These are phyloP conservation scores for Phthorimaea operculella DNA, from an alignment of 1,140 invertebrate species.

Conservation along the genomic window DNA sequence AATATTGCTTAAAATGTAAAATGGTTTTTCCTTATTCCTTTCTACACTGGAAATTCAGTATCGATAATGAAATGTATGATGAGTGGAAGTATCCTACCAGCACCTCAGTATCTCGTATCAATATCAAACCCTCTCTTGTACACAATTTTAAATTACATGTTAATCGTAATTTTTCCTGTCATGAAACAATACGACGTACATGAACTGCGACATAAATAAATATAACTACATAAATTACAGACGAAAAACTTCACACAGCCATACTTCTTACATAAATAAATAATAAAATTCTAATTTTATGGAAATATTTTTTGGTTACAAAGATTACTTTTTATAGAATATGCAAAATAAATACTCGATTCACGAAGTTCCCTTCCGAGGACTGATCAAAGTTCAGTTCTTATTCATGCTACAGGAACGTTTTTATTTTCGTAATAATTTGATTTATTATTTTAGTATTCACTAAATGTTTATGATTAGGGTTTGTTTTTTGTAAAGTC, in stretches of 20 bases:
- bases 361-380: conserved; percentile 17
- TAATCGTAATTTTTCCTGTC: conserved; percentile 2
- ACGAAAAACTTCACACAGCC: conserved; percentile 43
- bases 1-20: too few relatives aligned
- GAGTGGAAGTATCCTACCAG: conserved; percentile 31
- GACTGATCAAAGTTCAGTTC: conserved; percentile 20
- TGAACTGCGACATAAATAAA: conserved; percentile 21
- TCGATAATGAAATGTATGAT: conserved; percentile 7
- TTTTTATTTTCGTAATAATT: conserved; percentile 25
- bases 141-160: neutral
- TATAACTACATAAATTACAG: conserved; percentile 36
- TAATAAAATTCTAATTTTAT: conserved; percentile 41
- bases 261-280: conserved; percentile 44
- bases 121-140: conserved; percentile 4
- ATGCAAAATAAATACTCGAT: conserved; percentile 38
- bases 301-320: conserved; percentile 46
- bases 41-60: neutral
- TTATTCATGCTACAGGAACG: conserved; percentile 48
- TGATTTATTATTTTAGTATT: conserved; percentile 15
- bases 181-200: neutral
- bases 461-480: neutral
- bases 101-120: conserved; percentile 42
- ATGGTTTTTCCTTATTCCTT: too few relatives aligned
- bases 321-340: conserved; percentile 26
- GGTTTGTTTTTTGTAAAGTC: neutral